These are phyloP conservation scores for Cyprinus carpio DNA, from an alignment of 2,113 vertebrate genomes.

Conservation along the genomic window DNA sequence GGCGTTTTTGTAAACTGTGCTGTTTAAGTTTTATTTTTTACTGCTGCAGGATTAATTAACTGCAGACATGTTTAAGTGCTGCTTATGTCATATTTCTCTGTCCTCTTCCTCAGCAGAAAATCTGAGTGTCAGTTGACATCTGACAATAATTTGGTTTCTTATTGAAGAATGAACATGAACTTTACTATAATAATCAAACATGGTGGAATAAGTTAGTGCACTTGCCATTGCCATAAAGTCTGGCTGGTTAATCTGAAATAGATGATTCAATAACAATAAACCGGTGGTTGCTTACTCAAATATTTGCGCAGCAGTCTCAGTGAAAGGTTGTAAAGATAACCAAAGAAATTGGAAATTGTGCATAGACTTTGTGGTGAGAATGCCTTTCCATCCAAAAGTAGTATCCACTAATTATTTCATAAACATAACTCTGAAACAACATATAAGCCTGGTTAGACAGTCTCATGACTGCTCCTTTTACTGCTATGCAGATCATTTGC, in stretches of 20 bases:
- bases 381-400: background rate
- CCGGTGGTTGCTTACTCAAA: background rate
- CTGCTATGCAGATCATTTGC: background rate
- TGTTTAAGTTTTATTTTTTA: too few species aligned
- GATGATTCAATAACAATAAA: background rate
- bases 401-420: background rate
- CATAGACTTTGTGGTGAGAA: background rate
- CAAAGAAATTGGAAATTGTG: background rate
- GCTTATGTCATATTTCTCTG: background rate
- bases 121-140: background rate
- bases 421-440: too few species aligned
- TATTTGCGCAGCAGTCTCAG: background rate
- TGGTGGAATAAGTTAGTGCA: background rate
- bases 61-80: background rate
- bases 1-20: slow-evolving; percentile 16
- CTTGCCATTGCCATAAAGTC: background rate
- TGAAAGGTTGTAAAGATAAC: background rate
- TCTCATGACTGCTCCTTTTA: too few species aligned
- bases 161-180: background rate
- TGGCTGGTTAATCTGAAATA: background rate
- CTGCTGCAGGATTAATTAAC: too few species aligned
- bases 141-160: background rate
- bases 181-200: background rate
- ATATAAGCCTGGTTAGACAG: too few species aligned
- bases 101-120: background rate